These are phyloP conservation scores for Rhagoletis zephyria DNA, from an alignment of 1,140 invertebrate species.

Conservation along the genomic window DNA sequence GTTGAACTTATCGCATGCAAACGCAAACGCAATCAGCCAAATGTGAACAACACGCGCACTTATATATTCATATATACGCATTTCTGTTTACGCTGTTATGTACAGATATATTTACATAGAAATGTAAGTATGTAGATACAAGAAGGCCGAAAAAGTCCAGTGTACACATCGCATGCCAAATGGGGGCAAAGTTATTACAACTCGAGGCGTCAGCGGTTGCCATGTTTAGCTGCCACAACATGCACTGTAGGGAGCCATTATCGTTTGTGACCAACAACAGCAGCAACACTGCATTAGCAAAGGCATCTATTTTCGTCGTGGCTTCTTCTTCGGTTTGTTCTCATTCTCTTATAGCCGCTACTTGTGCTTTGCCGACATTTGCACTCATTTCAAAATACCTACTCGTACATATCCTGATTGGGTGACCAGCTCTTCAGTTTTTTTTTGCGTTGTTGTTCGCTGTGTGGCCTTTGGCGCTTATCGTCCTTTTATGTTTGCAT, in stretches of 20 bases:
- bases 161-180: constrained; percentile 8
- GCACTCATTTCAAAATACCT: constrained; percentile 23
- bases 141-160: constrained; percentile 13
- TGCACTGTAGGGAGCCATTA: constrained; percentile 50
- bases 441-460: not conserved
- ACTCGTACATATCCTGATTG: constrained; percentile 2
- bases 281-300: not conserved
- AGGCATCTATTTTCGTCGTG: not conserved
- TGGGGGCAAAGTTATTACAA: constrained; percentile 55
- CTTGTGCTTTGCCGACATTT: constrained; percentile 17
- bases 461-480: constrained; percentile 44
- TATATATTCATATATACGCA: not conserved
- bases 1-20: constrained; percentile 56
- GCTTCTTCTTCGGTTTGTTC: not conserved
- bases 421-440: constrained; percentile 13
- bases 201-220: constrained; percentile 58
- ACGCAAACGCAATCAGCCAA: constrained; percentile 53
- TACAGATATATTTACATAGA: not conserved
- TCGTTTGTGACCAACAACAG: not conserved
- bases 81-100: too few species aligned
- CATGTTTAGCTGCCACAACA: constrained; percentile 58
- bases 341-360: not conserved
- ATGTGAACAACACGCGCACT: constrained; percentile 12
- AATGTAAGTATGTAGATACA: not conserved
- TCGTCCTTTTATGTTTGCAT: constrained; percentile 39